A percentile compares a stretch with the other conserved stretches of the same genome.
Evolutionary conservation across 2,797 vertebrate species (phyloP).

Genomic region (Margarornis squamiger): DNA sequence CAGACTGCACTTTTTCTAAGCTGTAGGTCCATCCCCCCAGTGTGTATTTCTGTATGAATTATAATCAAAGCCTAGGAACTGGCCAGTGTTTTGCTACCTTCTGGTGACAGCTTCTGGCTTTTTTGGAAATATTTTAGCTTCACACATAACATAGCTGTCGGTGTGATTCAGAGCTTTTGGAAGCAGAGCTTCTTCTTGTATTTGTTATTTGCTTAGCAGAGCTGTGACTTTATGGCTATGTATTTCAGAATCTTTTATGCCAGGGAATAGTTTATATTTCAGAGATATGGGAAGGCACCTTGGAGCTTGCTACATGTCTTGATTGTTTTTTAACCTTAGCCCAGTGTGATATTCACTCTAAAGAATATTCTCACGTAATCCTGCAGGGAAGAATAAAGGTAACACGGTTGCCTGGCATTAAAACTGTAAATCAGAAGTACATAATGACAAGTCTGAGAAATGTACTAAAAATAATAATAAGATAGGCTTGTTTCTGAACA

Average conservation of each 20-base stretch:
- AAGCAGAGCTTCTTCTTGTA: conserved; percentile 51
- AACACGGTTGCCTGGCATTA: conserved; percentile 37
- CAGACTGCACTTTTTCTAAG: not conserved
- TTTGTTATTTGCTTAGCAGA: conserved; percentile 72
- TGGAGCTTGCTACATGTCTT: conserved; percentile 51
- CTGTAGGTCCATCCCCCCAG: not conserved
- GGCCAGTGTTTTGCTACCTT: conserved; percentile 12
- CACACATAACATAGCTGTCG: not conserved
- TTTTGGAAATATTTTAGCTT: conserved; percentile 31
- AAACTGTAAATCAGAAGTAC: conserved; percentile 52
- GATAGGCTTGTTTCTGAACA: conserved; percentile 16
- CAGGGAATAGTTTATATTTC: conserved; percentile 54
- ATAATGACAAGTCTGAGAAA: conserved; percentile 20
- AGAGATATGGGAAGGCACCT: conserved; percentile 18
- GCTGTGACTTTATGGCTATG: conserved; percentile 58
- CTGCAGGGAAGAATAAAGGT: conserved; percentile 34
- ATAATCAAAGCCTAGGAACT: not conserved
- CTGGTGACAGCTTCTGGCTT: conserved; percentile 23
- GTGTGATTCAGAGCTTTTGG: conserved; percentile 57
- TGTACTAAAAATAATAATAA: conserved; percentile 44
- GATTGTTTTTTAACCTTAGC: conserved; percentile 55
- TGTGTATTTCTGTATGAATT: conserved; percentile 40
- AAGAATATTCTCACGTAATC: conserved; percentile 50
- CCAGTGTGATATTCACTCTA: conserved; percentile 19
- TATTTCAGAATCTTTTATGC: conserved; percentile 67